Evolutionary conservation across 2,113 vertebrate species (phyloP), one percentile per base, ranked within the genome.

Genomic region (Sitta europaea): DNA sequence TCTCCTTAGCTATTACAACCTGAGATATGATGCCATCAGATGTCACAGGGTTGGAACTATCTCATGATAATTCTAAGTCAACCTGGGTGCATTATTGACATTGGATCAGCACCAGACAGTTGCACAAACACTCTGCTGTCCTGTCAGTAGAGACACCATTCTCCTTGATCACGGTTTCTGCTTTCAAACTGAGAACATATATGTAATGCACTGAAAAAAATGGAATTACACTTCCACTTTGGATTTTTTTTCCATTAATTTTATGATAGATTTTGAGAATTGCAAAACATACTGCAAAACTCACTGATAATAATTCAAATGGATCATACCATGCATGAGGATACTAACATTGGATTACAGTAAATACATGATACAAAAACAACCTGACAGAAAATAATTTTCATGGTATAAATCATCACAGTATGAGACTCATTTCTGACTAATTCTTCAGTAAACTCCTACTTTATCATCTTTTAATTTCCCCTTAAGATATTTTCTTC

Each of bases 391-490:
- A 93, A 96, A 73, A 94, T 54, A 55, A 83, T 83, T 83, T 82
- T 57, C 20, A 43, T 55, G 57, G 43, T 43, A 43, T 83, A 94
- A 95, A 66, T 86, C 66, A 75, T 84, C 76, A 67, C 29, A 76
- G 27, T 40, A 55, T 51, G 33, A 88, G 78, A 83, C 71, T 95
- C 59, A 86, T 77, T 94, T 96, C 81, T 97, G 87, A 96, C 90
- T 96, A 96, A 91, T 76, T 88, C 58, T 80, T 92, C 71, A 31
- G 50, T 73, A 71, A 90, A 61, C 21, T 75, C 22, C 31, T 65
- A 35, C 27, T 70, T 76, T 90, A 82, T 38, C n/a, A 82, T 83
- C 50, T 66, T 85, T 93, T 90, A 93, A 86, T 95, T 38, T 55
- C 33, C 28, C 11, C 24, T 18, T 59, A 51, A 62, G 71, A 40